Base-by-base conservation (phyloP, 2,888 invertebrate genomes). In the Nomada ruficornis region DNA sequence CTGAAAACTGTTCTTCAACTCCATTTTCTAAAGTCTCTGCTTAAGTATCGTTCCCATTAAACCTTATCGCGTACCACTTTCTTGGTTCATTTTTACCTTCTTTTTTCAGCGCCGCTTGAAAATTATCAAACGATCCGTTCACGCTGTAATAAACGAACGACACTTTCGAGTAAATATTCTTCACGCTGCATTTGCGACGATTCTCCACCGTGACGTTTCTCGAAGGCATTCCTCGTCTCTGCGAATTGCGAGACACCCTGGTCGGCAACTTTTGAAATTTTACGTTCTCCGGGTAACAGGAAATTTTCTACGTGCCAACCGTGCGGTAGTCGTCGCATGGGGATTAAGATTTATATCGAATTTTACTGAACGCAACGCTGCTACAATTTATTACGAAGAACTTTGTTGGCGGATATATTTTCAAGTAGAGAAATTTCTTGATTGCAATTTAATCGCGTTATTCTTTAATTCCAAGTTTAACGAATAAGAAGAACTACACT, bases 271-370 rank as follows among this genome's bases (percentile, higher is more conserved):
- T 77, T 78, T 80, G 65, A 71, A 80, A 80, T 78, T 80, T 80
- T 29, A 44, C 67, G 52, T 62, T 73, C 63, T 52, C 68, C 47
- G 63, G 57, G 55, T 79, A 81, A 79, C 79, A 68, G 79, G 80
- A 52, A 80, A 81, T 81, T 81, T 81, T 81, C 73, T 69, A 79
- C 72, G 68, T 81, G 80, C 80, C 36, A 80, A 64, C 10, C 23
- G 57, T 11, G 47, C 59, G 63, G 59, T 63, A 36, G 20, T 42
- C 50, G 62, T 64, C 63, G 52, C 50, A 52, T 68, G 54, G 29
- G 80, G 73, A 81, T 81, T 70, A 73, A 81, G 80, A 80, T 79
- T 80, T 73, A 73, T 18, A 55, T 55, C 68, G 52, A 67, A 80
- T 59, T 59, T 52, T 80, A 72, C 72, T 69, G 36, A 54, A 54